phyloP scores from a whole-genome alignment of 2,888 invertebrate species.

The Mythimna vitellina region DNA sequence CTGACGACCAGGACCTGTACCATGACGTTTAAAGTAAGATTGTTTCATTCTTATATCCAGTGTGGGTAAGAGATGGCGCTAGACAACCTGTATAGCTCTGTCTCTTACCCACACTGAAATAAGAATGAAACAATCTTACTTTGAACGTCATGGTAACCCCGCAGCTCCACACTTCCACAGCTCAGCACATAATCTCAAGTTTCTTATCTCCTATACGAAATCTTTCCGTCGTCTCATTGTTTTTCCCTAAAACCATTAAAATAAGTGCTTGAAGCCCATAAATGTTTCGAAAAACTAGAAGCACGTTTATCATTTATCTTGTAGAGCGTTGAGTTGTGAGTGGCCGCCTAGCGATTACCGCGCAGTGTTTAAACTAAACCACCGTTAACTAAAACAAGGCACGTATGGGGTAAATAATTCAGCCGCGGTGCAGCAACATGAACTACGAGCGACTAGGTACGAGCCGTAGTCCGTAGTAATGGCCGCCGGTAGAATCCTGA shows the following conservation, averaged over 20 bases:
- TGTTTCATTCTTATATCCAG: no score
- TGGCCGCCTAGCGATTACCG: slow-evolving; percentile 52
- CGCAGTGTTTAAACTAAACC: slow-evolving; percentile 52
- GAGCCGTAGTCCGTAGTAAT: slow-evolving; percentile 41
- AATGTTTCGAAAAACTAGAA: slow-evolving; percentile 65
- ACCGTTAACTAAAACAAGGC: slow-evolving; percentile 55
- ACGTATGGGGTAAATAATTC: slow-evolving; percentile 71
- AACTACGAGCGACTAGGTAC: background rate
- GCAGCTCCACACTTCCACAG: slow-evolving; percentile 21
- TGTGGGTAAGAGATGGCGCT: no score
- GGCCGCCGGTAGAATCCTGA: slow-evolving; percentile 67
- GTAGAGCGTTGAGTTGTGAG: slow-evolving; percentile 58
- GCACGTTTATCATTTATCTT: slow-evolving; percentile 70
- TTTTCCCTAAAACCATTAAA: slow-evolving; percentile 66
- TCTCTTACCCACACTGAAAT: no score
- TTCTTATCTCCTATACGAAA: slow-evolving; percentile 47
- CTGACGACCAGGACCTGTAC: no score
- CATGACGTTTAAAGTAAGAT: no score
- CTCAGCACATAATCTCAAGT: slow-evolving; percentile 59
- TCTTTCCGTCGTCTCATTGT: slow-evolving; percentile 64
- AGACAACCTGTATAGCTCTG: no score
- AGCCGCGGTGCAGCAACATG: slow-evolving; percentile 60
- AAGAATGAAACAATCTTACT: no score
- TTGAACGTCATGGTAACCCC: no score
- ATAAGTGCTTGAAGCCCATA: slow-evolving; percentile 67